Conservation (phyloP, 2,797 vertebrate species). For the Falco cherrug region DNA sequence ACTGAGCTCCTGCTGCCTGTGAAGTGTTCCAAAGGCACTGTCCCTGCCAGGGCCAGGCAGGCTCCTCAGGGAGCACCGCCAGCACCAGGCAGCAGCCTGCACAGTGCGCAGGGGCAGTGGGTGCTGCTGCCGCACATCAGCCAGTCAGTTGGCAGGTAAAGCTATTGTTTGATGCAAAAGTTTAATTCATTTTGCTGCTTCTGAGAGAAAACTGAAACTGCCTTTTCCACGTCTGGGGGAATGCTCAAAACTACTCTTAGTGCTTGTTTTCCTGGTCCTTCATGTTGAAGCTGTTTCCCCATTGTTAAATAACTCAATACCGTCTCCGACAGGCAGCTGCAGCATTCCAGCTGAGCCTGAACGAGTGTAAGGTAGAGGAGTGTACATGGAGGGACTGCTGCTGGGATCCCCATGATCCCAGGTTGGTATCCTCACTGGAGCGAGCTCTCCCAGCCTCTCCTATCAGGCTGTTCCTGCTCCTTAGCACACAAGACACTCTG, state of each 20-base stretch:
- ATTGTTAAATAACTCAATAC: neutral
- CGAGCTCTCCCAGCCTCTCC: neutral
- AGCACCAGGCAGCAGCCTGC: neutral
- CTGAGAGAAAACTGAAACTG: neutral
- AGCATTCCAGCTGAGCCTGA: neutral
- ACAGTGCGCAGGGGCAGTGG: neutral
- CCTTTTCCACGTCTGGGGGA: neutral
- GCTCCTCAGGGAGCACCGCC: neutral
- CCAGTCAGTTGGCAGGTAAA: neutral
- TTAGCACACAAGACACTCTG: neutral
- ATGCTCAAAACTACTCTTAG: neutral
- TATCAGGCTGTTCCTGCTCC: neutral
- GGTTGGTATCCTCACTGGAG: fast-evolving
- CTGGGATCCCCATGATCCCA: neutral
- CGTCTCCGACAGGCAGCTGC: neutral
- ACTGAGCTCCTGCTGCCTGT: neutral
- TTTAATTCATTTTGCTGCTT: neutral
- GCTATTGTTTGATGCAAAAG: neutral
- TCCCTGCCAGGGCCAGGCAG: fast-evolving
- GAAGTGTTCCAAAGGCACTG: neutral
- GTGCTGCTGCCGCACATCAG: neutral
- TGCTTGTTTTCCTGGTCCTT: neutral
- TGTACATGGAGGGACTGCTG: neutral
- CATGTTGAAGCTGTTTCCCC: neutral
- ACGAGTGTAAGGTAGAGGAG: neutral